Evolutionary conservation across 2,888 invertebrate genomes (phyloP), one percentile per base, ranked within the genome.

Genomic region (Miltochrista miniata): DNA sequence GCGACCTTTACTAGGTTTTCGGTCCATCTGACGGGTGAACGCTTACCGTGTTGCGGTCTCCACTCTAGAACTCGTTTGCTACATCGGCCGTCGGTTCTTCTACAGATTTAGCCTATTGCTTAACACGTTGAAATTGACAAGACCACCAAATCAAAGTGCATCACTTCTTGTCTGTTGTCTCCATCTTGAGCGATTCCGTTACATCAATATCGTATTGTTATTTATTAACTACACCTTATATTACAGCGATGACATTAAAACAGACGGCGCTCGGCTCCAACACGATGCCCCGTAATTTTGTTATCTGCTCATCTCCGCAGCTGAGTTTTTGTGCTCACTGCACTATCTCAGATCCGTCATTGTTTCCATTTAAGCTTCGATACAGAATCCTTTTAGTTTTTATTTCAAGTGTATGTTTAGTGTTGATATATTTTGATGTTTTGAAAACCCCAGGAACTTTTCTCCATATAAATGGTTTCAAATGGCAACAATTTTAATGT

Each of bases 241-340:
- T 57, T 58, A 59, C 38, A 60, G 67, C 57, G 60, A 65, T 65
- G 70, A 66, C 66, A 66, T 59, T 68, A 59, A 66, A 66, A 68
- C 60, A 51, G 50, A 59, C 45, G 51, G 40, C 48, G 49, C 51
- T 46, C 48, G 54, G 48, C 59, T 59, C 56, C 61, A 72, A 68
- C 52, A 15, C 53, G 44, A 54, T 49, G 45, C 70, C 72, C 82
- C 79, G 77, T 81, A 81, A 82, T 82, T 82, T 79, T 54, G 72
- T 83, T 85, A 85, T 84, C 84, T 72, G 59, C 59, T 48, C 72
- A 83, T 85, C 83, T 79, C 67, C 66, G 71, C 72, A 68, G 73
- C 76, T 80, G 77, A 74, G 76, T 74, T 81, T 82, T 79, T 79
- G 71, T 78, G 64, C 68, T 65, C 70, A 55, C 72, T 67, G 61